Base-by-base conservation (phyloP, 2,888 invertebrate genomes). In the Crematogaster levior region DNA sequence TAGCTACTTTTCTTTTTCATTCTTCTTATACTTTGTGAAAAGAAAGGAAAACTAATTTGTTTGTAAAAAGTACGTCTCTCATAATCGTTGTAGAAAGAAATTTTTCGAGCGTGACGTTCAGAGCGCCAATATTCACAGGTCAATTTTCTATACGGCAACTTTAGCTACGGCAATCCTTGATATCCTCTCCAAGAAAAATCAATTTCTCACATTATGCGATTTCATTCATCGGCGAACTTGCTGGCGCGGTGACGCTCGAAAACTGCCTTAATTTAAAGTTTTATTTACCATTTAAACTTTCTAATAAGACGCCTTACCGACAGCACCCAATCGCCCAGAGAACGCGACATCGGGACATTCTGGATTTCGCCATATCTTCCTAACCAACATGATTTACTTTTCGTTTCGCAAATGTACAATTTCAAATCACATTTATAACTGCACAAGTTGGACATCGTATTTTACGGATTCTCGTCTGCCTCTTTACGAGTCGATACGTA, bases 221-320 rank as follows among this genome's bases (percentile, higher is more conserved):
- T 68, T 58, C 56, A 56, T 79, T 79, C 70, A 79, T 79, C 77
- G 70, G 10, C 48, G 24, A 68, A 34, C 56, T 68, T 12, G 18
- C n/a, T n/a, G 43, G 30, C 34, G 27, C 53, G 24, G n/a, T n/a
- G 21, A 24, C 15, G 43, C 77, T 24, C 6, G 68, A 9, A 43
- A 53, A 63, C 43, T 68, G 77, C 77, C 1, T 79, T 79, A 79
- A 79, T 79, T 79, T 79, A 79, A 79, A 79, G 77, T 79, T 79
- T 79, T 79, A 79, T 79, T 79, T 79, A 79, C 70, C 77, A 79
- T 79, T 79, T 79, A 79, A 79, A 79, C 70, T 79, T 79, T 79
- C 77, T 79, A 79, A 79, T 79, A 79, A 79, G 70, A 79, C 70
- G 43, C 77, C n/a, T 79, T 68, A 79, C 56, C 43, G 12, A 34